These are phyloP conservation scores for Lerema accius DNA, from an alignment of 1,140 invertebrate genomes.

Conservation along the genomic window DNA sequence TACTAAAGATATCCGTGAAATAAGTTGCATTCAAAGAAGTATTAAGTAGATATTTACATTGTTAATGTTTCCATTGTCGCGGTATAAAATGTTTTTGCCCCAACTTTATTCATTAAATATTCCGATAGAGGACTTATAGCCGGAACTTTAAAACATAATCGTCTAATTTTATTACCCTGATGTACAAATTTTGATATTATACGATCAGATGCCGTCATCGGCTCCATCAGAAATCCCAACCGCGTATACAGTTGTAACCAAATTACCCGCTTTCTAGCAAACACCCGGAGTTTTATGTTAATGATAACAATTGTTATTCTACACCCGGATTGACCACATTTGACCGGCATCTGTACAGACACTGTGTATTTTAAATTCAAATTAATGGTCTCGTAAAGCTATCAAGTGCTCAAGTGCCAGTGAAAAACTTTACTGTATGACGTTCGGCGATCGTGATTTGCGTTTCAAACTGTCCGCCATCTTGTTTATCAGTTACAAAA, in stretches of 20 bases:
- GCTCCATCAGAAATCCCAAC: slow-evolving; percentile 57
- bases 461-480: slow-evolving; percentile 65
- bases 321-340: slow-evolving; percentile 66
- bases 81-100: neutral
- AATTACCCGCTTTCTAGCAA: slow-evolving; percentile 80
- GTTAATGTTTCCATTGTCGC: neutral
- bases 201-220: slow-evolving; percentile 52
- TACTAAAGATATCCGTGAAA: too few species aligned
- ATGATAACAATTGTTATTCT: slow-evolving; percentile 75
- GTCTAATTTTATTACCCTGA: slow-evolving; percentile 62
- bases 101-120: neutral
- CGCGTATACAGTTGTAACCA: slow-evolving; percentile 71
- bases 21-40: too few species aligned
- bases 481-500: slow-evolving; percentile 53
- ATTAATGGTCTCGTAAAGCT: slow-evolving; percentile 78
- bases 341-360: slow-evolving; percentile 76
- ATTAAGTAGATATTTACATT: neutral
- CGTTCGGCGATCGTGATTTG: slow-evolving; percentile 63
- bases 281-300: slow-evolving; percentile 78
- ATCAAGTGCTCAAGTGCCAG: slow-evolving; percentile 70
- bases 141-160: slow-evolving; percentile 67
- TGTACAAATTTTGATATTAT: slow-evolving; percentile 61
- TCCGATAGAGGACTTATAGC: slow-evolving; percentile 1
- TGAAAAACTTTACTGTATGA: slow-evolving; percentile 57
- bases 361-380: slow-evolving; percentile 77